Evolutionary conservation across 1,140 invertebrate species (phyloP).

Genomic region (Pogonomyrmex barbatus): DNA sequence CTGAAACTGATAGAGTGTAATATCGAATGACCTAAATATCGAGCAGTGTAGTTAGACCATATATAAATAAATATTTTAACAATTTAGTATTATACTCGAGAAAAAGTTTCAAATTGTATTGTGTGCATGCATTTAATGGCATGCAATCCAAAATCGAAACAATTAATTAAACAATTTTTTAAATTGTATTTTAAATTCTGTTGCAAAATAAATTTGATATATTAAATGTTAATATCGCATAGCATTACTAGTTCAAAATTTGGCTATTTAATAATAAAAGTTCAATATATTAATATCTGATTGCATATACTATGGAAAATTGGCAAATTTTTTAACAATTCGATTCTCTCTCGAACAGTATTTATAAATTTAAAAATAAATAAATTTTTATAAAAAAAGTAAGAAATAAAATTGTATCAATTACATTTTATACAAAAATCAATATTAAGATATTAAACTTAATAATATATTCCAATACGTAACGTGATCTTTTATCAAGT

Average conservation of each 20-base stretch:
- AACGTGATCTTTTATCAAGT: not conserved
- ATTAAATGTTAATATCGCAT: conserved; percentile 1
- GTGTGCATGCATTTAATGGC: not conserved
- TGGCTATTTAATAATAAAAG: conserved; percentile 10
- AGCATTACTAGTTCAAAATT: not conserved
- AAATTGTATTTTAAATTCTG: not conserved
- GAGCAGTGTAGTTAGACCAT: not conserved
- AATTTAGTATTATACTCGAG: not conserved
- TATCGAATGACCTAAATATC: conserved; percentile 14
- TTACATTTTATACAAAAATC: not conserved
- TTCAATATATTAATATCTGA: conserved; percentile 12
- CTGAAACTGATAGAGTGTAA: not conserved
- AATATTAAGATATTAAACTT: not conserved
- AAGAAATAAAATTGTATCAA: not conserved
- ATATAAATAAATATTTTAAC: conserved; percentile 18
- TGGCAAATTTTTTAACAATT: not conserved
- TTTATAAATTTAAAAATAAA: conserved; percentile 13
- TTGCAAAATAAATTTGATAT: not conserved
- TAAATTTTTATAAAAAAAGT: conserved; percentile 6
- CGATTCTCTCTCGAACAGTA: not conserved
- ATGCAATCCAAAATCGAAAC: not conserved
- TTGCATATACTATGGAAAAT: not conserved
- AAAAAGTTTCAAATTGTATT: conserved; percentile 17
- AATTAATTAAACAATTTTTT: conserved; percentile 15
- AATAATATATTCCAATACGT: not conserved